Percentiles rank a stretch among this genome's conserved stretches.
phyloP scores from a whole-genome alignment of 2,113 vertebrate species.

The Corythoichthys haematopterus region DNA sequence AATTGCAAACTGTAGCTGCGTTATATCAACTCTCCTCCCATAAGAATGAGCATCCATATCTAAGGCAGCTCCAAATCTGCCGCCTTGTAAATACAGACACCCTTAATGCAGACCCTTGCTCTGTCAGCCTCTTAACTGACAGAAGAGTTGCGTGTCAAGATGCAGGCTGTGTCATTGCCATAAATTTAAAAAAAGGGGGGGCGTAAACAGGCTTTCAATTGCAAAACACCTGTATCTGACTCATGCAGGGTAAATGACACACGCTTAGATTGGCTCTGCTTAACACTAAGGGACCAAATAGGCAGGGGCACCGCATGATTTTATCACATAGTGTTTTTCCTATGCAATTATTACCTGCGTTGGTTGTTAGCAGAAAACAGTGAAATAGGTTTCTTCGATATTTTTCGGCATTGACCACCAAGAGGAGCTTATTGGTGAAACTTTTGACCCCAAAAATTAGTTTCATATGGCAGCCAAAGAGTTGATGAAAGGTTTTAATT shows the following conservation, averaged over 20 bases:
- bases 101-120: constrained; percentile 41
- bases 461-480: background rate
- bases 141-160: constrained; percentile 67
- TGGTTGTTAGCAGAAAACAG: background rate
- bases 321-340: background rate
- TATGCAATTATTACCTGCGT: background rate
- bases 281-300: constrained; percentile 9
- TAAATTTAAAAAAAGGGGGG: constrained; percentile 53
- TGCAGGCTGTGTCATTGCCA: constrained; percentile 47
- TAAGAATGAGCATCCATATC: constrained; percentile 14
- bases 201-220: constrained; percentile 56
- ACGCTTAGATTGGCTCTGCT: constrained; percentile 29
- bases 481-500: background rate
- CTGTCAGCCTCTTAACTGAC: constrained; percentile 39
- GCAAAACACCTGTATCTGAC: constrained; percentile 73
- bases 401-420: background rate
- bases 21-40: background rate
- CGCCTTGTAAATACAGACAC: constrained; percentile 32
- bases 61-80: constrained; percentile 33
- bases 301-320: background rate
- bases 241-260: constrained; percentile 64
- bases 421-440: background rate
- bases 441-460: background rate
- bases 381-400: background rate
- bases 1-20: constrained; percentile 23